These are phyloP conservation scores for Stegodyphus dumicola DNA, from an alignment of 1,140 invertebrate species.

Conservation along the genomic window DNA sequence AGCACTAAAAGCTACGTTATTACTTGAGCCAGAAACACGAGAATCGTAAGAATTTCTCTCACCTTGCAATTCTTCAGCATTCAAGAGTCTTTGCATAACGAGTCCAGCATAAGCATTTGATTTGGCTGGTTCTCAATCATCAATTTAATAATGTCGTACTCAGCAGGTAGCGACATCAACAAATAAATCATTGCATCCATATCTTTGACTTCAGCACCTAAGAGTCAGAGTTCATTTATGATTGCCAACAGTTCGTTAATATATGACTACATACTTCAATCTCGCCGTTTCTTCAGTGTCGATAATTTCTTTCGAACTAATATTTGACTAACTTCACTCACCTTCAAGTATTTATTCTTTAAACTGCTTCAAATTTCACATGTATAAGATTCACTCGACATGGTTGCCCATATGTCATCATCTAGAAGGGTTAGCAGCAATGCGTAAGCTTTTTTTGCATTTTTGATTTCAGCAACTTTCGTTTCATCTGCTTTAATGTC, in stretches of 20 bases:
- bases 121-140: too few species aligned
- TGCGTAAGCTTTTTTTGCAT: slow-evolving; percentile 12
- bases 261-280: slow-evolving; percentile 25
- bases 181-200: slow-evolving; percentile 14
- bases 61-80: too few species aligned
- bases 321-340: slow-evolving; percentile 13
- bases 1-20: too few species aligned
- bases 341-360: slow-evolving; percentile 10
- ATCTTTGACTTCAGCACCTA: slow-evolving; percentile 13
- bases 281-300: slow-evolving; percentile 19
- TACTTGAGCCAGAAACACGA: too few species aligned
- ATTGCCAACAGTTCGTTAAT: slow-evolving; percentile 25
- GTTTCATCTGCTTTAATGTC: not conserved
- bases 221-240: slow-evolving; percentile 17
- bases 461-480: slow-evolving; percentile 14
- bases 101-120: too few species aligned
- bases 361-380: not conserved
- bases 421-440: slow-evolving; percentile 11
- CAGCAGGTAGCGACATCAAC: too few species aligned
- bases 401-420: slow-evolving; percentile 4
- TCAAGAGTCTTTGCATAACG: too few species aligned
- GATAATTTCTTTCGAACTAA: slow-evolving; percentile 23
- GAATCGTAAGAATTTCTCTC: too few species aligned
- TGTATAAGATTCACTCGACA: not conserved
- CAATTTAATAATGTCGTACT: too few species aligned